Evolutionary conservation across 2,888 invertebrate genomes (phyloP).

Genomic region (Eupeodes luniger): DNA sequence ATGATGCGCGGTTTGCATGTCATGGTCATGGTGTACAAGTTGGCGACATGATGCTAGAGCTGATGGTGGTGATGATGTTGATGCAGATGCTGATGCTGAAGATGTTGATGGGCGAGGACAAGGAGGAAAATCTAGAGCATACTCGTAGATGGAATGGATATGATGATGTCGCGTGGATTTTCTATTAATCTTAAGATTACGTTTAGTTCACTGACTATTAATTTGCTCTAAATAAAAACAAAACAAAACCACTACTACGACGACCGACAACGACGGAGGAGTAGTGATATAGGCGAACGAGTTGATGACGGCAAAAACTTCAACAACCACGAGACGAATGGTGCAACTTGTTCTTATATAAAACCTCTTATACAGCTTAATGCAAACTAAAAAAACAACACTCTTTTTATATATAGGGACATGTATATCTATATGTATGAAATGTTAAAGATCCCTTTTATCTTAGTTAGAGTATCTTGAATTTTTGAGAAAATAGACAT

Average conservation of each 20-base stretch:
- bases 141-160: conserved; percentile 9
- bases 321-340: neutral
- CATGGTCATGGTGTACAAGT: conserved; percentile 49
- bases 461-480: conserved; percentile 49
- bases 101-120: conserved; percentile 5
- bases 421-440: neutral
- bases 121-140: conserved; percentile 7
- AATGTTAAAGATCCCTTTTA: conserved; percentile 60
- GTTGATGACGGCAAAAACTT: conserved; percentile 7
- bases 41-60: conserved; percentile 37
- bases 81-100: neutral
- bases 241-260: neutral
- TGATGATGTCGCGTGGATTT: conserved; percentile 75
- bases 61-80: neutral
- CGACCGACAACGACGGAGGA: neutral
- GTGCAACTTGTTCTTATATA: conserved; percentile 24
- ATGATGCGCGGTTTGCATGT: conserved; percentile 75
- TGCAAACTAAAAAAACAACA: conserved; percentile 29
- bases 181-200: conserved; percentile 75
- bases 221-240: conserved; percentile 71
- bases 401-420: no score
- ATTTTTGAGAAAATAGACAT: conserved; percentile 55
- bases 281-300: conserved; percentile 42
- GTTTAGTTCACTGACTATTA: conserved; percentile 77
- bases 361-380: conserved; percentile 25